A percentile compares a stretch with the other conserved stretches of the same genome.
These are phyloP conservation scores for Nymphalis urticae DNA, from an alignment of 2,888 invertebrate genomes.

Conservation along the genomic window DNA sequence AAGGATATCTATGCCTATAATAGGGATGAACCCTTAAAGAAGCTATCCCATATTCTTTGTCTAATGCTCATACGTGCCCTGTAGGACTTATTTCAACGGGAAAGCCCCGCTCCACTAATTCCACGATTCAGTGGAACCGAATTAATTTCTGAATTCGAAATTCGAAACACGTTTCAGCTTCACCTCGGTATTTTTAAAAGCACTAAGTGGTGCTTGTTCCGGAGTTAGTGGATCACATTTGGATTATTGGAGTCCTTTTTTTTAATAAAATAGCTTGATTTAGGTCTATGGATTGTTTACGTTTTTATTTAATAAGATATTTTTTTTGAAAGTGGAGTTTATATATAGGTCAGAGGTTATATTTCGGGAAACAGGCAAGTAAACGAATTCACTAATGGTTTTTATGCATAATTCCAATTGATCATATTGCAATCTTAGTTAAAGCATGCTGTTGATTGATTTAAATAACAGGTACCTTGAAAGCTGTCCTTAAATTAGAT, in stretches of 20 bases:
- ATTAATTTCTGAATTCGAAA: conserved; percentile 38
- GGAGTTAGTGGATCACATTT: conserved; percentile 28
- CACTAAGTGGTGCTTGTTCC: conserved; percentile 35
- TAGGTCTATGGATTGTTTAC: neutral
- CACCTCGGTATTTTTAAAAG: conserved; percentile 36
- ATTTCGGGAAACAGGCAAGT: no score
- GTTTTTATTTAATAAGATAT: no score
- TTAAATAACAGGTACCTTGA: no score
- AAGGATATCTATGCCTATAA: neutral
- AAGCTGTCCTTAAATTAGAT: no score
- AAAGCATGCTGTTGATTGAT: no score
- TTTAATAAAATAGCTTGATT: neutral
- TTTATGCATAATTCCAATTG: no score
- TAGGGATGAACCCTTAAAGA: conserved; percentile 15
- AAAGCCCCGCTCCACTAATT: conserved; percentile 33
- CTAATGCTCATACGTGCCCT: conserved; percentile 19
- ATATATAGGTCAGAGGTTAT: no score
- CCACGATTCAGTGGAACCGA: conserved; percentile 33
- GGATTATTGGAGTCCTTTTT: conserved; percentile 12
- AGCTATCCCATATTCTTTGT: conserved; percentile 16
- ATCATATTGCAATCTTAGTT: no score
- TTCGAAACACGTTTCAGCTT: conserved; percentile 36
- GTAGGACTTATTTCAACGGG: conserved; percentile 29
- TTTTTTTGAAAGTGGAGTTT: no score
- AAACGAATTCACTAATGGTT: no score